These are phyloP conservation scores for Myzus persicae DNA, from an alignment of 1,140 invertebrate genomes.

Conservation along the genomic window DNA sequence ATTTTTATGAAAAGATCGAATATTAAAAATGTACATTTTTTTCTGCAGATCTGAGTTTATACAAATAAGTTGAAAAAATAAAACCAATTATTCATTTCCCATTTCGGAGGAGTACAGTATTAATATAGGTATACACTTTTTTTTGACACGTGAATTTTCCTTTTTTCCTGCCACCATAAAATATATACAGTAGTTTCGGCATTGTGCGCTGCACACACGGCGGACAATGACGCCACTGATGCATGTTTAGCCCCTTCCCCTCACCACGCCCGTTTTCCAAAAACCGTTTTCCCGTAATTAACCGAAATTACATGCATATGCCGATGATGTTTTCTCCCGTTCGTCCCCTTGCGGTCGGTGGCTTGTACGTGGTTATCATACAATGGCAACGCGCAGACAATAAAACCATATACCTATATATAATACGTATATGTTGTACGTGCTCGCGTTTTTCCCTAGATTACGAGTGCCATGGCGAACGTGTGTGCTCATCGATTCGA, in stretches of 20 bases:
- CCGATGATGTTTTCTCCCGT: constrained; percentile 22
- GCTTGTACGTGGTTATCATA: constrained; percentile 29
- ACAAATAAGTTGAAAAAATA: not conserved
- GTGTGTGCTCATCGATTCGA: constrained; percentile 23
- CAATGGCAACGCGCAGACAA: constrained; percentile 7
- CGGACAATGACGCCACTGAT: constrained; percentile 38
- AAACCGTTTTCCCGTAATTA: constrained; percentile 56
- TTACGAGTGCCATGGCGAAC: not conserved
- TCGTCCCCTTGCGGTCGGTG: not conserved
- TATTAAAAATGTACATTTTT: not conserved
- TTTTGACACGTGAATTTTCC: not conserved
- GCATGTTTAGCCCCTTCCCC: not conserved
- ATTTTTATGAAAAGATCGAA: not conserved
- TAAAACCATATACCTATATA: not conserved
- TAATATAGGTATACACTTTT: not conserved
- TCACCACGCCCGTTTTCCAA: not conserved
- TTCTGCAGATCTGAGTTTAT: not conserved
- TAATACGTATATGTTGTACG: not conserved
- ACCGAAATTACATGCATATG: constrained; percentile 44
- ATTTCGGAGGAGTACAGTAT: not conserved
- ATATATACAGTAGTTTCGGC: not conserved
- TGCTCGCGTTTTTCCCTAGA: not conserved
- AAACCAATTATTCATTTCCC: not conserved
- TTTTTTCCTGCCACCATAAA: not conserved
- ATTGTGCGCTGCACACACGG: not conserved